Evolutionary conservation across 2,888 invertebrate genomes (phyloP).

Genomic region (Cyclophora punctaria): DNA sequence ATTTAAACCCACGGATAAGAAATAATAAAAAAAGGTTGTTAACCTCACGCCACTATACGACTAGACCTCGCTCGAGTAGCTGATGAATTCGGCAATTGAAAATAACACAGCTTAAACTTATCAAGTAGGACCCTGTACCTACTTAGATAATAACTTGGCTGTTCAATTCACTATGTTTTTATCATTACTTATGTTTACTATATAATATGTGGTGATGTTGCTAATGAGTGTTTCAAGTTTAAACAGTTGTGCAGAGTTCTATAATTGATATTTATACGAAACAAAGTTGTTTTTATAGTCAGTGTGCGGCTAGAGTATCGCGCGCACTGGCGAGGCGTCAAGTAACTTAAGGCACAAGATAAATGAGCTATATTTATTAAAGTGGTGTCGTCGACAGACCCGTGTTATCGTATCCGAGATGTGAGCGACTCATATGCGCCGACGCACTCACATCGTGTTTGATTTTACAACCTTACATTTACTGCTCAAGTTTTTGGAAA

Average conservation of each 20-base stretch:
- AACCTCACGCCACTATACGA: slow-evolving; percentile 16
- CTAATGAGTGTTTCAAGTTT: too few relatives aligned
- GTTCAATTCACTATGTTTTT: background rate
- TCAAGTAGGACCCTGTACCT: background rate
- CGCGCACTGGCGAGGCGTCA: slow-evolving; percentile 35
- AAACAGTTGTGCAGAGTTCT: slow-evolving; percentile 17
- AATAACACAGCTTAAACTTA: background rate
- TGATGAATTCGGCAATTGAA: background rate
- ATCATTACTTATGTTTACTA: background rate
- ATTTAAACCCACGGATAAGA: slow-evolving; percentile 4
- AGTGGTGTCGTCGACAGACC: slow-evolving; percentile 54
- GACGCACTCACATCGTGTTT: slow-evolving; percentile 53
- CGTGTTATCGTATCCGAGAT: slow-evolving; percentile 66
- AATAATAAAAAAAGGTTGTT: slow-evolving; percentile 25
- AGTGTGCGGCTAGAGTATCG: slow-evolving; percentile 20
- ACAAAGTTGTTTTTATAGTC: slow-evolving; percentile 15
- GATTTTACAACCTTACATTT: slow-evolving; percentile 59
- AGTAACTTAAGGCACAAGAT: slow-evolving; percentile 55
- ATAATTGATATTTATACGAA: slow-evolving; percentile 21
- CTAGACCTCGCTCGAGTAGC: background rate
- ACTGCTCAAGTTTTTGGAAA: slow-evolving; percentile 65
- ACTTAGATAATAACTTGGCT: background rate
- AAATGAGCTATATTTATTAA: slow-evolving; percentile 60
- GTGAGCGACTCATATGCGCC: slow-evolving; percentile 50
- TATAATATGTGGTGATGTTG: slow-evolving; percentile 3